Base-by-base conservation (phyloP, 2,888 invertebrate species). In the Drosophila meridiana region DNA sequence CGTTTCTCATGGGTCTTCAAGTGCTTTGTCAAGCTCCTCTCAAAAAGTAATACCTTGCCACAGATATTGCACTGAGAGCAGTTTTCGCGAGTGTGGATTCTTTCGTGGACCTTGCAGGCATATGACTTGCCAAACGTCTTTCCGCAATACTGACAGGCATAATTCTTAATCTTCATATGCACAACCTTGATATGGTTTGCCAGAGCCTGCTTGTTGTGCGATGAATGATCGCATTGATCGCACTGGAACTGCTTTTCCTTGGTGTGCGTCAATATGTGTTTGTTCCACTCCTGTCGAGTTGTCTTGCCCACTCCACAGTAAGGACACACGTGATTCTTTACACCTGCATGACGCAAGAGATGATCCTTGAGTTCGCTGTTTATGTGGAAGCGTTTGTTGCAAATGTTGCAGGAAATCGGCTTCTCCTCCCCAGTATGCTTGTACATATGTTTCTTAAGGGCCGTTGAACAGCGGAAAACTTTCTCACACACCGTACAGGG, bases 261-360 rank as follows among this genome's bases (percentile, higher is more conserved):
- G 8, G 92, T 93, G 70, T 92, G 92, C 0, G 92, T 92, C 30
- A 91, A 78, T 6, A 93, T 89, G 58, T 93, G 93, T 11, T 91
- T 91, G 38, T 92, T 92, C 83, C 92, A 82, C 60, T 92, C 92
- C 66, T 92, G 92, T 0, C 92, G 82, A 2, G 92, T 93, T 0
- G 93, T 92, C 60, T 93, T 92, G 4, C 91, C 92, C n/a, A 92
- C 91, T 0, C 92, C 92, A 53, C 92, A 92, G 53, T 92, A 91
- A 0, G 92, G 92, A n/a, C 92, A 92, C 0, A 92, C 91, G 56
- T 92, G 91, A 34, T 92, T 92, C 57, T 92, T 92, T n/a, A 93
- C 92, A 1, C 92, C 93, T 0, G 92, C 91, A 66, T 92, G 92
- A 0, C 92, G 90, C 67, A 92, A 83, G 4, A 92, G 77, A 76